Evolutionary conservation across 2,888 invertebrate species (phyloP).

Genomic region (Folsomia candida): DNA sequence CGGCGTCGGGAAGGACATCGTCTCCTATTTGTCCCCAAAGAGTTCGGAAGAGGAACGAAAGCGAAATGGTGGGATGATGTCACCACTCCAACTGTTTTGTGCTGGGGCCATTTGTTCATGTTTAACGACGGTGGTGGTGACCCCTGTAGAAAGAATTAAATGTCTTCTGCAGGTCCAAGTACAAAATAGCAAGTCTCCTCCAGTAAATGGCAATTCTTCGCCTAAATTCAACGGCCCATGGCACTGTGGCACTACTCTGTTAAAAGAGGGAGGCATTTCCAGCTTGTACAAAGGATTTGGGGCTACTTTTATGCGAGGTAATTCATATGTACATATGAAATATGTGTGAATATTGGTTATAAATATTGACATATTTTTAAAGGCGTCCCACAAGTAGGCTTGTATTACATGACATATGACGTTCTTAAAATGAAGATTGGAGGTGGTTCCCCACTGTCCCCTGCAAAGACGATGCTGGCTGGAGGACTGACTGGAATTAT

Average conservation of each 20-base stretch:
- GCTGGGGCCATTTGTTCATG: constrained; percentile 20
- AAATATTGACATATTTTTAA: background rate
- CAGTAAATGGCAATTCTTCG: background rate
- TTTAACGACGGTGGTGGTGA: constrained; percentile 3
- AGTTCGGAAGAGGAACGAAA: background rate
- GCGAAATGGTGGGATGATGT: background rate
- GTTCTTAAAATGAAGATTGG: constrained; percentile 8
- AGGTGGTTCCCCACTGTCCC: background rate
- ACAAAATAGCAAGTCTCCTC: background rate
- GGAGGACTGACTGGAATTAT: constrained; percentile 27
- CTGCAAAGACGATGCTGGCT: constrained; percentile 16
- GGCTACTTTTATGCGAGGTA: constrained; percentile 60
- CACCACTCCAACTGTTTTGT: constrained; percentile 18
- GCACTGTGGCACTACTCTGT: constrained; percentile 61
- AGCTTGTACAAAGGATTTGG: constrained; percentile 62
- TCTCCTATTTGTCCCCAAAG: background rate
- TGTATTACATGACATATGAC: constrained; percentile 25
- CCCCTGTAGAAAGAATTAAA: constrained; percentile 27
- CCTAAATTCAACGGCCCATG: constrained; percentile 59
- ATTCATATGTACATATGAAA: no score
- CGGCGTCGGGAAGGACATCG: constrained; percentile 14
- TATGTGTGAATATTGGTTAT: background rate
- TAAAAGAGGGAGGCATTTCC: constrained; percentile 61
- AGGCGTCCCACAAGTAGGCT: constrained; percentile 21
- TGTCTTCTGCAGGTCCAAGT: constrained; percentile 21